Base-by-base conservation (phyloP, 2,888 invertebrate genomes). In the Philereme transversata region DNA sequence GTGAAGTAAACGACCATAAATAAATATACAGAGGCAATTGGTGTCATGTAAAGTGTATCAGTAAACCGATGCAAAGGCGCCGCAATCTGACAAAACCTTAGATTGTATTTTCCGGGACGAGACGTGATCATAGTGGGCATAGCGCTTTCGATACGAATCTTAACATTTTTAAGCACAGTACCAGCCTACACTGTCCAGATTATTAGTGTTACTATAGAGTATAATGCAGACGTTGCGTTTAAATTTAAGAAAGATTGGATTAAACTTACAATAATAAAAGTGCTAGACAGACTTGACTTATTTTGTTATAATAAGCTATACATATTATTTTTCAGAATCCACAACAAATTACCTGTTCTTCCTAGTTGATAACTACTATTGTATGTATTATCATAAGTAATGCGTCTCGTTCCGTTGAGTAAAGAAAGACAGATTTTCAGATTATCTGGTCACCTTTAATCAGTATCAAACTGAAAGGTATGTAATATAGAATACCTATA, bases 361-460 rank as follows among this genome's bases (percentile, higher is more conserved):
- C 22, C 22, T 22, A 22, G 22, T 22, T 22, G 1, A 22, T 22
- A 22, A 22, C 1, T 22, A 22, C 22, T 22, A 22, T 3, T 22
- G 22, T 22, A 22, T 22, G 22, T 22, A 22, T 2, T 22, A 22
- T 1, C 22, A 22, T 22, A 22, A 22, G 22, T 2, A 22, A 2
- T 22, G 22, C 22, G 10, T 43, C 52, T 64, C 58, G 49, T 64
- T 56, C 56, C 53, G 45, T 8, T 43, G 51, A 57, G 34, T 50
- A 33, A 40, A 44, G 5, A 33, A 40, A 44, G 5, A 36, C 10
- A 44, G 7, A 68, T 69, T 72, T 67, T 78, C 78, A 77, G 75
- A 75, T 78, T 71, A 79, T 82, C 78, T 82, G 79, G 77, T 83
- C 81, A 81, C 73, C 68, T 75, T 75, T 74, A 74, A 75, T 77